Evolutionary conservation across 2,888 invertebrate species (phyloP), one percentile per base, ranked within the genome.

Genomic region (Vannuccia rotundouncinata): DNA sequence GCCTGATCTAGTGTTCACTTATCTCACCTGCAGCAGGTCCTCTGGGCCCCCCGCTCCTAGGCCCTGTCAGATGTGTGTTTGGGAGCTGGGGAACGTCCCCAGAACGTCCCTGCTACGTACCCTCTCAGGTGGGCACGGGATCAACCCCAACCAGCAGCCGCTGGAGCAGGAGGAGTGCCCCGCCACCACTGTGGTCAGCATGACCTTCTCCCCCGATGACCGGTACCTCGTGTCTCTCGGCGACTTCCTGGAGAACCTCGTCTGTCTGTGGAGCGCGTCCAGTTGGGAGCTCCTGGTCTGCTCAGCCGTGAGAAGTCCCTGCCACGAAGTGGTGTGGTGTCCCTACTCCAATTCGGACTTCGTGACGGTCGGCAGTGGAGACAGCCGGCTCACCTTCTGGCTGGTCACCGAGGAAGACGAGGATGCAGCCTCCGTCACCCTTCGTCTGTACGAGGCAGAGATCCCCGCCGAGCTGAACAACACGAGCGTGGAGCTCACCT

Each of bases 361-460:
- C 25, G 22, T 66, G 10, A 66, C 66, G 5, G 66, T 66, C 17
- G 66, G 66, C 2, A 66, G 66, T 22, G 66, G 66, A 17, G 66
- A 66, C 22, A 66, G 66, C 25, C 66, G 66, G 2, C 66, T 66
- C 66, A 66, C 66, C 66, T 66, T 66, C 22, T 66, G 66, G 66
- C 66, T 66, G 66, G 66, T 66, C 22, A 66, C 66, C 66, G 10
- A 5, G 5, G 66, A 66, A 17, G 25, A 66, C 66, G 66, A 66
- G 22, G 5, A 27, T 22, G 13, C 66, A 5, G 45, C 5, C 10
- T 45, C 45, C 17, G 45, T 45, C 10, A 59, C 28, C 1, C 81
- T 84, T n/a, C 82, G 81, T 82, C 85, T 87, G 5, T 86, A 87
- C 81, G 85, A 87, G 79, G 85, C 86, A 1, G 85, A 85, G 10